A percentile compares a stretch with the other conserved stretches of the same genome.
These are phyloP conservation scores for Anthopleura xanthogrammica DNA, from an alignment of 92 coral and sea anemone genomes.

Conservation along the genomic window DNA sequence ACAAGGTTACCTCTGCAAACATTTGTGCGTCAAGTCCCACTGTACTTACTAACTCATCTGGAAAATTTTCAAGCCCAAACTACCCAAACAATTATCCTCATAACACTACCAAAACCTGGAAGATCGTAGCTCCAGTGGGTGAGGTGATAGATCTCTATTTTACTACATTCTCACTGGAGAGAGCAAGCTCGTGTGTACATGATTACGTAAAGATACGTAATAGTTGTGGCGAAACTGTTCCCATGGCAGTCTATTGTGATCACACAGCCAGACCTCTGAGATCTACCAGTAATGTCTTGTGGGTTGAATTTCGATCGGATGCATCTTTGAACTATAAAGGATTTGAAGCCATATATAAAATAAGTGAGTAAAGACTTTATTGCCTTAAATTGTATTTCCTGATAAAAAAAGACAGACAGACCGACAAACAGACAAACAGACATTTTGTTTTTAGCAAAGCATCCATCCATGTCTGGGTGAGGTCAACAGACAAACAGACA, in stretches of 20 bases:
- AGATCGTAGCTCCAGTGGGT: not conserved
- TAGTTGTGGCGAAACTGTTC: not conserved
- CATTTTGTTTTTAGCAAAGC: no score
- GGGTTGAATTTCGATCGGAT: constrained; percentile 9
- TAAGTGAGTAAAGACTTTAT: not conserved
- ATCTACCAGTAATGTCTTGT: not conserved
- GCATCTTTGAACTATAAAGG: not conserved
- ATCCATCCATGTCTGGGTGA: no score
- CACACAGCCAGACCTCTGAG: not conserved
- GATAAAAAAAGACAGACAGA: no score
- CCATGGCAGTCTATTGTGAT: not conserved
- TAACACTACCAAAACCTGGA: not conserved
- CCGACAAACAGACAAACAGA: no score
- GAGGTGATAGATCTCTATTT: not conserved
- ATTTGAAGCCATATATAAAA: not conserved
- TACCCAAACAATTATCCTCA: not conserved
- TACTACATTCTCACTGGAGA: not conserved
- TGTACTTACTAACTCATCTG: not conserved
- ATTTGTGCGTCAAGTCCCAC: not conserved
- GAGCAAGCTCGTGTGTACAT: no score
- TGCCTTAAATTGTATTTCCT: no score
- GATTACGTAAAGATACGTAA: constrained; percentile 10
- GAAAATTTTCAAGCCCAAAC: constrained; percentile 1
- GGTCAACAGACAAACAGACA: no score
- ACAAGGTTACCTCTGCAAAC: not conserved